A percentile compares a stretch with the other conserved stretches of the same genome.
These are phyloP conservation scores for Galaxias olidus DNA, from an alignment of 2,797 vertebrate genomes.

Conservation along the genomic window DNA sequence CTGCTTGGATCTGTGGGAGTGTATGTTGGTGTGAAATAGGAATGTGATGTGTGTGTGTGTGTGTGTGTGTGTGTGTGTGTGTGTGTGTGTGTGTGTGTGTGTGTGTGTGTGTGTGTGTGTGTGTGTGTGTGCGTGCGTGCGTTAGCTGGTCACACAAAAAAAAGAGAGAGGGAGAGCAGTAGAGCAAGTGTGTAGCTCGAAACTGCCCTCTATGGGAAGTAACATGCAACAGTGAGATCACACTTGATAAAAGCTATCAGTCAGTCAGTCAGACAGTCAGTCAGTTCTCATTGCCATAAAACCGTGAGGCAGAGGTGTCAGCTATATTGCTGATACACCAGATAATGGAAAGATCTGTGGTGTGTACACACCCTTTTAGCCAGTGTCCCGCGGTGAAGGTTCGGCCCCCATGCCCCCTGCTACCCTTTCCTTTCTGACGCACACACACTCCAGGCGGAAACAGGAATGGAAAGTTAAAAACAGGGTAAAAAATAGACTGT, in stretches of 20 bases:
- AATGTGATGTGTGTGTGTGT: constrained; percentile 12
- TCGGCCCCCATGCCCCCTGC: background rate
- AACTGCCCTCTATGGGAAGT: constrained; percentile 66
- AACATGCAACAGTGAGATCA: constrained; percentile 37
- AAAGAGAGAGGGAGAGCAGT: background rate
- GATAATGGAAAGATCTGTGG: background rate
- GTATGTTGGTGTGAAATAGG: constrained; percentile 34
- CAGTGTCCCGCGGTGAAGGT: constrained; percentile 4
- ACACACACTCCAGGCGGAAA: constrained; percentile 13
- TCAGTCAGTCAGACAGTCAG: constrained; percentile 2
- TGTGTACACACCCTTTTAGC: background rate
- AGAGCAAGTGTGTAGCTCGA: constrained; percentile 43
- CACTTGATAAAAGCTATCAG: constrained; percentile 8
- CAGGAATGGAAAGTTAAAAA: constrained; percentile 1
- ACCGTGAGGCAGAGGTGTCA: no score
- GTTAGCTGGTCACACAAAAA: background rate
- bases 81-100: constrained; percentile 20
- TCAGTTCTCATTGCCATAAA: background rate
- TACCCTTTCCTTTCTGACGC: constrained; percentile 5
- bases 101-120: constrained; percentile 5
- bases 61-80: constrained; percentile 33
- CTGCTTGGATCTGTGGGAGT: constrained; percentile 43
- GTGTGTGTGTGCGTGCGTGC: constrained; percentile 3
- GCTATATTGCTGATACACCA: background rate
- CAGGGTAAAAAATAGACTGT: background rate